Evolutionary conservation across 2,113 vertebrate genomes (phyloP), one percentile per base, ranked within the genome.

Genomic region (Aldabrachelys gigantea): DNA sequence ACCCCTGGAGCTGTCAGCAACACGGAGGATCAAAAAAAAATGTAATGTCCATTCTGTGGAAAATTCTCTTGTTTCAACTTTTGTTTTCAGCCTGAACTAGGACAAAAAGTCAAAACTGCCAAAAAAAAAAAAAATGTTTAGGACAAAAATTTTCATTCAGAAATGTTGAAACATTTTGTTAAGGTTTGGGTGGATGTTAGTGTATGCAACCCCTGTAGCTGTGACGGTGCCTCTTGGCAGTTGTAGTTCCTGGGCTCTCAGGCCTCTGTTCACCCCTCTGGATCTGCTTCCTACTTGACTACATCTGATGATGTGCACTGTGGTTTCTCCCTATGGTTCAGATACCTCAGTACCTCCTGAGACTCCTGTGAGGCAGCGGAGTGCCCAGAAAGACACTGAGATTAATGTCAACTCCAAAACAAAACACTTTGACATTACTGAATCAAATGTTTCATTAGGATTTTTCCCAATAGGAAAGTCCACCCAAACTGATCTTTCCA

Each of bases 101-200:
- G 93, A 94, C 93, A 95, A 92, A 89, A 92, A 95, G 90, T 49
- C 91, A 96, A 97, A 97, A 93, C 89, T 92, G n/a, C 3, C 53
- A 5, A 94, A 96, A 96, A 3, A n/a, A n/a, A 1, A 22, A 3
- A 1, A 22, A 82, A 95, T 54, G 53, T 93, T 96, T 96, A 95
- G 69, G 21, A 95, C 78, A 95, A 96, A 95, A 92, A 29, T 1
- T 62, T 86, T 59, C 78, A 75, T 95, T 96, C 95, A 85, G 87
- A 96, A 97, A 97, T 69, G 94, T 76, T 96, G 95, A 95, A 97
- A 96, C 86, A 44, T 47, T 94, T 85, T 75, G 75, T 94, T 50
- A 75, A n/a, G 53, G 80, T 84, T 89, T 85, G 80, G 79, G 38
- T 82, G 95, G 94, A 96, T 95, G 91, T 96, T 92, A 14, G 82